Base-by-base conservation (phyloP, 2,113 vertebrate genomes). In the Dryoscopus gambensis region DNA sequence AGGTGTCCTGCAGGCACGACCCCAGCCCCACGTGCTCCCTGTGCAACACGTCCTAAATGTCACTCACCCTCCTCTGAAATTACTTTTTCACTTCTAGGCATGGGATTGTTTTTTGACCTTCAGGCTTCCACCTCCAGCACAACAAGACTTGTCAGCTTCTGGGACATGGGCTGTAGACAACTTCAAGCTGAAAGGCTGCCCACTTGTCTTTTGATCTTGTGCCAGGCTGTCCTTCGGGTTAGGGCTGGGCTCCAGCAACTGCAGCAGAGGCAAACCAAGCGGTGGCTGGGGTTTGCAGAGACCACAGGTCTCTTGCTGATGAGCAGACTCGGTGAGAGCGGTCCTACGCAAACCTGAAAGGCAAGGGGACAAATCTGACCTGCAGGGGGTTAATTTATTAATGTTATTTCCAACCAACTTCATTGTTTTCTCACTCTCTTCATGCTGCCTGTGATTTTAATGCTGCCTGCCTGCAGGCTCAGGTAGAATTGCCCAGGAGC, bases 1-100 rank as follows among this genome's bases (percentile, higher is more conserved):
- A n/a, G n/a, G n/a, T 80, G 21, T 79, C n/a, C 65, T 82, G 28
- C 50, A 67, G 60, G 24, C 37, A 13, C 17, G 50, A 24, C 31
- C 57, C 31, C 57, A 64, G 59, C 67, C 23, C 24, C 27, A 4
- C 0, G 0, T 3, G 50, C 35, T 13, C 14, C 31, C 31, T 56
- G 53, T 3, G 7, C 73, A 73, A 28, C 40, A 3, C 0, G 0
- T 63, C 35, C 4, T 8, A 15, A 56, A 8, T 1, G 2, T 31
- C 75, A 13, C 30, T 55, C 22, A 10, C 20, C 15, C 23, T 27
- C 42, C 75, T 59, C 39, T 35, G 44, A 70, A 77, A 63, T 33
- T 3, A 19, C 18, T 57, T 64, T 24, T 44, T 40, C 27, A 19
- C 17, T 74, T 46, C 17, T 19, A 21, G 40, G 19, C 10, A 7